Evolutionary conservation across 2,113 vertebrate species (phyloP).

Genomic region (Gulo gulo): DNA sequence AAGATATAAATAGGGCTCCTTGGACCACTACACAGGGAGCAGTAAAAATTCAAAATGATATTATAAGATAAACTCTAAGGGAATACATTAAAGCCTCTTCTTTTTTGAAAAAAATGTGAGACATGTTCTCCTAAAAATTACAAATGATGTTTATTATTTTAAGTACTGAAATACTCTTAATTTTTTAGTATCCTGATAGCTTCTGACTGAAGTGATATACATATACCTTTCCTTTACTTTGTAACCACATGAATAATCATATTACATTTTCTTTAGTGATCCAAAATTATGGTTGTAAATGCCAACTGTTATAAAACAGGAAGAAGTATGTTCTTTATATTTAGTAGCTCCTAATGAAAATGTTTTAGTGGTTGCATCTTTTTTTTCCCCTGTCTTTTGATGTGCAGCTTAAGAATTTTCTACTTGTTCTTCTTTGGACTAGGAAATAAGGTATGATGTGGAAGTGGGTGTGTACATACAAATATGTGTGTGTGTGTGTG

Average conservation of each 20-base stretch:
- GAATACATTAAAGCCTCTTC: background rate
- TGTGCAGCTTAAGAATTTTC: background rate
- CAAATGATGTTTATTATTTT: background rate
- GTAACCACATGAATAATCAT: background rate
- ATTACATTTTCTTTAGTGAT: background rate
- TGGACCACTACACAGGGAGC: background rate
- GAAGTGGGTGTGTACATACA: background rate
- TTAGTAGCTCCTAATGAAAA: background rate
- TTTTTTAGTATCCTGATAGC: background rate
- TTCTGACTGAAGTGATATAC: background rate
- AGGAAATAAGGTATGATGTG: background rate
- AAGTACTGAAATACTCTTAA: background rate
- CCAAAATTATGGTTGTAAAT: background rate
- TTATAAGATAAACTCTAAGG: background rate
- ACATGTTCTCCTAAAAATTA: background rate
- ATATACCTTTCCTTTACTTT: background rate
- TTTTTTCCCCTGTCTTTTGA: background rate
- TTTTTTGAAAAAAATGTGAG: background rate
- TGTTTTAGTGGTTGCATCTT: background rate
- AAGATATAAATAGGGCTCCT: background rate
- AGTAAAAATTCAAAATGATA: conserved; percentile 13
- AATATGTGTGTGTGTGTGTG: background rate
- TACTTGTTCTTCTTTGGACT: background rate
- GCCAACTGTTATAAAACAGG: background rate
- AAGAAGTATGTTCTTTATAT: background rate